phyloP scores from a whole-genome alignment of 2,113 vertebrate genomes.

The Buteo buteo region DNA sequence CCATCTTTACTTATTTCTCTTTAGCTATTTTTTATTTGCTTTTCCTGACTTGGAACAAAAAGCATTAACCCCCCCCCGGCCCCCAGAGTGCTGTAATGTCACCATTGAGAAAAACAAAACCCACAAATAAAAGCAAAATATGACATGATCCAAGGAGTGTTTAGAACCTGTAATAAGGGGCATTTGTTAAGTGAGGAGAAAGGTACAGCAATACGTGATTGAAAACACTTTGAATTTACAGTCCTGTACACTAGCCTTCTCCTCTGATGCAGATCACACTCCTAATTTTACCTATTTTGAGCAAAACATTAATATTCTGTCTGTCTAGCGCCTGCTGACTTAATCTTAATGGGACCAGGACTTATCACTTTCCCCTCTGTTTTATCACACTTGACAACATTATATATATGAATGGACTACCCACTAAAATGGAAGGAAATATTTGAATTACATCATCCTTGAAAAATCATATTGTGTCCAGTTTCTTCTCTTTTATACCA shows the following conservation, averaged over 20 bases:
- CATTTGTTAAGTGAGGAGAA: neutral
- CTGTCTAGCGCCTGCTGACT: neutral
- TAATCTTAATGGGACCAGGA: neutral
- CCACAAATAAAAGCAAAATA: neutral
- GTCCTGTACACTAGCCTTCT: constrained; percentile 75
- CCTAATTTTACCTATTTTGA: constrained; percentile 16
- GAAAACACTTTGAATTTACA: constrained; percentile 38
- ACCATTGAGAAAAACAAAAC: neutral
- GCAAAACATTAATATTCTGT: neutral
- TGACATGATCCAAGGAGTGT: neutral
- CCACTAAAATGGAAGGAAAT: neutral
- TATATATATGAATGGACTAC: neutral
- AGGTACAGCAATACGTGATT: neutral
- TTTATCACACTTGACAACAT: neutral
- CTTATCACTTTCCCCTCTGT: neutral
- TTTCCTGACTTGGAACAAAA: neutral
- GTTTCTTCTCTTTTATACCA: neutral
- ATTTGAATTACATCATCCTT: neutral
- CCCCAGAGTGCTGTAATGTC: neutral
- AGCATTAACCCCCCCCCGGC: neutral
- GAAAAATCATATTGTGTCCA: neutral
- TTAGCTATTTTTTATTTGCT: neutral
- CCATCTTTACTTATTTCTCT: neutral
- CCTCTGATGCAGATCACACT: constrained; percentile 72
- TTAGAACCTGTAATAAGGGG: neutral